Base-by-base conservation (phyloP, 2,113 vertebrate genomes). In the Rutilus rutilus region DNA sequence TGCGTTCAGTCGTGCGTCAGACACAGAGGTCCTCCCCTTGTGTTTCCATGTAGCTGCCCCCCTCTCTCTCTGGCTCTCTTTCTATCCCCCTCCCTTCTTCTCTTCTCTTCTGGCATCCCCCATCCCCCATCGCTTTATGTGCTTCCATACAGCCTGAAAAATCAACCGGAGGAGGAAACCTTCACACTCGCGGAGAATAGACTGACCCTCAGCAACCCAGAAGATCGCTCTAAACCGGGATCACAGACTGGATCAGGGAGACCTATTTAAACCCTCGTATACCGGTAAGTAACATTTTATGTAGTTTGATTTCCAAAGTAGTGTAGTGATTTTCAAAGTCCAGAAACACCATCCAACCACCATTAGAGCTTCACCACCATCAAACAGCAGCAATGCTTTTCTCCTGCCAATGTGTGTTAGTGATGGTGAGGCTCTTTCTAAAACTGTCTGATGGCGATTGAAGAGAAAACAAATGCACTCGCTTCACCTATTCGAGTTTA, bases 121-220 rank as follows among this genome's bases (percentile, higher is more conserved):
- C 85, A 84, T 87, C 88, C 84, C 89, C 86, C 86, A 78, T 84
- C 52, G 80, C 80, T 79, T 76, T 77, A 87, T 76, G 81, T 85
- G 81, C 88, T 81, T 80, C 83, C 81, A 89, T 85, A 85, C 86
- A 85, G 78, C 73, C 85, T 85, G 85, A 85, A 86, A 78, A 86
- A 87, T 83, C 76, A 89, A 79, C 86, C 77, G 82, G 86, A 88
- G 82, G 86, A 88, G 86, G 85, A 89, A 89, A 86, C 74, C 83
- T 81, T 82, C 88, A 86, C 80, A 65, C 64, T 84, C 74, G 59
- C 69, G 80, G 71, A 88, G 84, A 88, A 88, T 65, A 86, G 60
- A 74, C 81, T 47, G 74, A 84, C 71, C 73, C 64, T 64, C 74
- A 50, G 39, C 59, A 39, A 15, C 50, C 71, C 45, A 52, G 80